Evolutionary conservation across 2,113 vertebrate genomes (phyloP).

Genomic region (Centropus bengalensis): DNA sequence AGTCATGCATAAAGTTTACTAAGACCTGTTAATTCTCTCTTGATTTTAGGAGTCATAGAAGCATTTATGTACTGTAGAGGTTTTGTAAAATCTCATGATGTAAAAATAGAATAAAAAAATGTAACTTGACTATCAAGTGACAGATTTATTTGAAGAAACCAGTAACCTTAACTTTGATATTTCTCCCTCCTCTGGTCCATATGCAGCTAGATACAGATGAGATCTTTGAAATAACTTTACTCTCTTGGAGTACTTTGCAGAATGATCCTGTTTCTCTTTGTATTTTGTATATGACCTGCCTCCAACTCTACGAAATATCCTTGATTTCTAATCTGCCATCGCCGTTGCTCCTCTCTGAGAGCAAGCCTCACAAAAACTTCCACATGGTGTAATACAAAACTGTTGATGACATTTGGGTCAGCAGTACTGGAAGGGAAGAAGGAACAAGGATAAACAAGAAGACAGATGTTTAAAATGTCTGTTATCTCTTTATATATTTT

Average conservation of each 20-base stretch:
- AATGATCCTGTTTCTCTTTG: not conserved
- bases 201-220: not conserved
- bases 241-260: not conserved
- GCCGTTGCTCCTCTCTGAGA: not conserved
- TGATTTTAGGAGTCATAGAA: not conserved
- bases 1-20: not conserved
- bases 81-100: not conserved
- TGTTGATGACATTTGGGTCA: not conserved
- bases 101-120: not conserved
- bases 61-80: not conserved
- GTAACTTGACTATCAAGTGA: not conserved
- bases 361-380: not conserved
- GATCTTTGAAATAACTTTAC: not conserved
- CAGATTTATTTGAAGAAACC: not conserved
- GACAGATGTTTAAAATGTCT: not conserved
- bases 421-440: not conserved
- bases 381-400: fast-evolving
- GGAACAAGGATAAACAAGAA: not conserved
- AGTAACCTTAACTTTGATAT: fast-evolving
- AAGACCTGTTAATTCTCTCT: conserved; percentile 14
- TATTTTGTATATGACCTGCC: not conserved
- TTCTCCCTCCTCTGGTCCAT: not conserved
- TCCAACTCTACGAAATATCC: not conserved
- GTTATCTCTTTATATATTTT: not conserved
- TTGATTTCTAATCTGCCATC: not conserved